These are phyloP conservation scores for Epinephelus awoara DNA, from an alignment of 2,797 vertebrate species.

Conservation along the genomic window DNA sequence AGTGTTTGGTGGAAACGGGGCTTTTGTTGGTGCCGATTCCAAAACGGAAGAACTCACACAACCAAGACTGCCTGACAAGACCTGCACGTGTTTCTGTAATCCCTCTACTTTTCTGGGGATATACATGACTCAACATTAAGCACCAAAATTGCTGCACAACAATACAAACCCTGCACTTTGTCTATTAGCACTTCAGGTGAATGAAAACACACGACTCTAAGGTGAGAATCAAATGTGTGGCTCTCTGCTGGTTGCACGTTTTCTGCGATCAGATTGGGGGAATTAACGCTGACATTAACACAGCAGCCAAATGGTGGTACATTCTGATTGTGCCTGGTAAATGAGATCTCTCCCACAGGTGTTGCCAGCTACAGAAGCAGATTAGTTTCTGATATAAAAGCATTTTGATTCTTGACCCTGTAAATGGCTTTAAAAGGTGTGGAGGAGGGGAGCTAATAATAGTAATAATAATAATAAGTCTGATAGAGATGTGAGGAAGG, in stretches of 20 bases:
- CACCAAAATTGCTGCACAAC: slow-evolving; percentile 14
- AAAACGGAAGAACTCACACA: slow-evolving; percentile 1
- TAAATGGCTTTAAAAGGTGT: not conserved
- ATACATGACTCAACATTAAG: not conserved
- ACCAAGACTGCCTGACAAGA: not conserved
- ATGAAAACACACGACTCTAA: slow-evolving; percentile 23
- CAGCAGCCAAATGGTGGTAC: slow-evolving; percentile 10
- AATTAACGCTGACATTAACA: slow-evolving; percentile 31
- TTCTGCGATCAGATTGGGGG: slow-evolving; percentile 18
- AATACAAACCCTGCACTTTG: not conserved
- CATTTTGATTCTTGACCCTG: not conserved
- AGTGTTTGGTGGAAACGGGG: too few relatives aligned
- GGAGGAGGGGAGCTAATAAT: not conserved
- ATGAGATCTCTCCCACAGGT: slow-evolving; percentile 1
- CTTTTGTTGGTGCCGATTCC: not conserved
- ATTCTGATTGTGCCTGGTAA: not conserved
- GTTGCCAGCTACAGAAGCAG: not conserved
- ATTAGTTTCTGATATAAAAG: not conserved
- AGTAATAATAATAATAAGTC: not conserved
- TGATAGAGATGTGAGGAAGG: not conserved
- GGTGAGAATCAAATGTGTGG: slow-evolving; percentile 19
- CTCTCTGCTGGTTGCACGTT: slow-evolving; percentile 17
- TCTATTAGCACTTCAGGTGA: not conserved
- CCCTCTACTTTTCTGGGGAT: not conserved
- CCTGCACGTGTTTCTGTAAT: slow-evolving; percentile 21